Percentiles rank a stretch among this genome's conserved stretches.
Conservation (phyloP, 2,797 vertebrate genomes). For the Pipistrellus nathusii region DNA sequence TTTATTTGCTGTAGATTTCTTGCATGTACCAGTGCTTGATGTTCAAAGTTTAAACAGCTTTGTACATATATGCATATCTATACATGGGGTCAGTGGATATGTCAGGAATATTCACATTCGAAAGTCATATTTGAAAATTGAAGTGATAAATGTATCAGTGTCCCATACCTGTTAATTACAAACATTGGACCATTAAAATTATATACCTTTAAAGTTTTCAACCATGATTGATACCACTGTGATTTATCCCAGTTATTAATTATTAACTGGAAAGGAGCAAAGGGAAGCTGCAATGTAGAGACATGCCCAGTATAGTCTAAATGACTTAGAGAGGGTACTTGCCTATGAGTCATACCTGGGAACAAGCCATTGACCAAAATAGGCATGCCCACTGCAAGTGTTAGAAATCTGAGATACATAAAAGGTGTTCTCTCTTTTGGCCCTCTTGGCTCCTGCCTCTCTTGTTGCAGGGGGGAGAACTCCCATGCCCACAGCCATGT, state of each 20-base stretch:
- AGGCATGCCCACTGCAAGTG: not conserved
- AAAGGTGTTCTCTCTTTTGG: not conserved
- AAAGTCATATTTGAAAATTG: constrained; percentile 52
- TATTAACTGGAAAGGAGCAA: not conserved
- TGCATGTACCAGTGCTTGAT: not conserved
- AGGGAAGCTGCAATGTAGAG: not conserved
- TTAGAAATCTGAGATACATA: not conserved
- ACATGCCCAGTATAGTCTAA: not conserved
- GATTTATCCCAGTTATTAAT: not conserved
- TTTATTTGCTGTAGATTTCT: constrained; percentile 39
- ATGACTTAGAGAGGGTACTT: not conserved
- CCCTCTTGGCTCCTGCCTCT: no score
- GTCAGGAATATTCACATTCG: not conserved
- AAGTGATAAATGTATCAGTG: constrained; percentile 30
- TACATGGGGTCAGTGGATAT: not conserved
- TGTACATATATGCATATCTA: constrained; percentile 6
- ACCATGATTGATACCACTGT: not conserved
- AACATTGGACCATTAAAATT: constrained; percentile 51
- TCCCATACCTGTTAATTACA: not conserved
- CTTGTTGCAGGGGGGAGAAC: no score
- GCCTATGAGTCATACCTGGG: not conserved
- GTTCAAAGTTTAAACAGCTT: constrained; percentile 54
- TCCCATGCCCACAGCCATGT: not conserved
- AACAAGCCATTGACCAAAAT: not conserved
- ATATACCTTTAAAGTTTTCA: constrained; percentile 26